These are phyloP conservation scores for Hesperophylax magnus DNA, from an alignment of 1,140 invertebrate genomes.

Conservation along the genomic window DNA sequence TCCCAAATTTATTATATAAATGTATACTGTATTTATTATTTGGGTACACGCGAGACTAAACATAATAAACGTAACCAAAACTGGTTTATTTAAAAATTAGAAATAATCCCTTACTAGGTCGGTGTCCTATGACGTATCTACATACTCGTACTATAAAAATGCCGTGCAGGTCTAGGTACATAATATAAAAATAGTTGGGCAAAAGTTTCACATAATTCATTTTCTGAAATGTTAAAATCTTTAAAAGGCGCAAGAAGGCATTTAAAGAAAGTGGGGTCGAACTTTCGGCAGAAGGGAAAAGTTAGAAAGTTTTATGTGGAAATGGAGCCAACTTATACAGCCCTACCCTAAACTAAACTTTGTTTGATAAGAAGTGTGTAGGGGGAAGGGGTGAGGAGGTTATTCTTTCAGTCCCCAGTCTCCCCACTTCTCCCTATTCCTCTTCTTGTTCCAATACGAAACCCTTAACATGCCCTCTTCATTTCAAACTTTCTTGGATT, in stretches of 20 bases:
- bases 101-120: too few relatives aligned
- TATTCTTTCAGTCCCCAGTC: constrained; percentile 14
- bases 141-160: too few relatives aligned
- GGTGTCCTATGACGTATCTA: too few relatives aligned
- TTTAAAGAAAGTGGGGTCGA: constrained; percentile 32
- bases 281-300: constrained; percentile 28
- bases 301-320: constrained; percentile 26
- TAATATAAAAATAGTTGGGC: constrained; percentile 31
- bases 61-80: too few relatives aligned
- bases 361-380: constrained; percentile 11
- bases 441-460: background rate
- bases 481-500: background rate
- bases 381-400: constrained; percentile 12
- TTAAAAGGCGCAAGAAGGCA: constrained; percentile 32
- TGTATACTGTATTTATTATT: too few relatives aligned
- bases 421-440: background rate
- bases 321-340: constrained; percentile 20
- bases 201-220: constrained; percentile 39
- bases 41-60: too few relatives aligned
- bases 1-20: too few relatives aligned
- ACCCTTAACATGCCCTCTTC: constrained; percentile 13
- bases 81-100: too few relatives aligned
- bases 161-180: background rate
- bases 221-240: constrained; percentile 40
- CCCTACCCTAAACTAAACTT: constrained; percentile 11